Evolutionary conservation across 30 jellyfish, hydroid and myxozoan species (phyloP), one percentile per base, ranked within the genome.

Genomic region (Turritopsis rubra): DNA sequence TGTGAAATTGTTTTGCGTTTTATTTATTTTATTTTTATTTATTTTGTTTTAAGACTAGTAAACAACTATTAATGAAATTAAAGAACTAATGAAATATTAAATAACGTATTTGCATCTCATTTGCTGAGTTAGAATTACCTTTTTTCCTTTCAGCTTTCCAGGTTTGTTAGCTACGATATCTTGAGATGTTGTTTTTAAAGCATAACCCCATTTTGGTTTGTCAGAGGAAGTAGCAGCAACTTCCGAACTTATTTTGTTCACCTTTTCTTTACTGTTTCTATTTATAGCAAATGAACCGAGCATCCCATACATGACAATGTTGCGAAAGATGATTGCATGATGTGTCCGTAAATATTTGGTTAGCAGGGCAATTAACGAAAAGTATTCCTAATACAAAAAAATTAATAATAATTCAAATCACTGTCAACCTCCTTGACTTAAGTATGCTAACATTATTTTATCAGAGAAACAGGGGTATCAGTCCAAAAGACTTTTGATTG

Each of bases 231-330:
- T 5, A 41, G 60, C 5, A 41, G 60, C 13, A 41, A 41, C 13
- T 41, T 41, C 60, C n/a, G n/a, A n/a, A n/a, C n/a, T n/a, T n/a
- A n/a, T n/a, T n/a, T n/a, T n/a, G n/a, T n/a, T n/a, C n/a, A 41
- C 60, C 60, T 41, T 41, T 13, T 41, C 60, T 41, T 68, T 27
- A 19, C 21, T 54, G 54, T 60, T 31, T 31, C 21, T 71, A 24
- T 90, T 17, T 54, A 79, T 84, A 41, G 93, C 79, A 81, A 91
- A 91, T 20, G 97, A 85, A 21, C 80, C 81, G 29, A 88, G 79
- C 79, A 93, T 52, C 0, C 99, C 99, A 53, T 73, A 52, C 96
- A 93, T 81, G 25, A 85, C 80, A 83, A 93, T 54, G 53, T 80
- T 86, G 26, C 99, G 90, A 81, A 87, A 60, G n/a, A 75, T 81